A percentile compares a stretch with the other conserved stretches of the same genome.
Conservation (phyloP, 2,113 vertebrate genomes). For the Odocoileus virginianus region DNA sequence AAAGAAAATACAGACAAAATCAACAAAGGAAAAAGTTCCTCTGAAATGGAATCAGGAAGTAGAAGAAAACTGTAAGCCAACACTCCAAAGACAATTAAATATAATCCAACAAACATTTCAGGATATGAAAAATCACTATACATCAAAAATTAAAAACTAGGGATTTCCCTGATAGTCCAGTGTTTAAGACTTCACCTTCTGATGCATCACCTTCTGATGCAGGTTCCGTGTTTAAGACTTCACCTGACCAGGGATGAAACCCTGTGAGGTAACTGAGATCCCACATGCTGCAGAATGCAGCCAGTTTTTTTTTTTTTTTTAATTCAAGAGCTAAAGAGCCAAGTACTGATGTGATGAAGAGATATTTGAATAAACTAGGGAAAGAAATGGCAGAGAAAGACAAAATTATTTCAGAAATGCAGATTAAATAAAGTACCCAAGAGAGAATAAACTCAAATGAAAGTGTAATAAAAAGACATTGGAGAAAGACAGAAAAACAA, state of each 20-base stretch:
- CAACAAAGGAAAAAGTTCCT: not conserved
- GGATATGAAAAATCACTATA: not conserved
- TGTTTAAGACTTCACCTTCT: not conserved
- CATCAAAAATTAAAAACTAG: not conserved
- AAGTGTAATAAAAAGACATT: not conserved
- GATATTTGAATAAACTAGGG: not conserved
- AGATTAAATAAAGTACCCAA: not conserved
- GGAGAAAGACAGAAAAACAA: not conserved
- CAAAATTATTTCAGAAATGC: not conserved
- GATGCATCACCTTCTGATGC: not conserved
- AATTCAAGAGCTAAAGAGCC: not conserved
- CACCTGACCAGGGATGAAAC: not conserved
- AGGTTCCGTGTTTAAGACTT: not conserved
- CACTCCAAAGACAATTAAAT: not conserved
- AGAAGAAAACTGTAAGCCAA: not conserved
- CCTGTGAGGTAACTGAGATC: not conserved
- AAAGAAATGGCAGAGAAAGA: not conserved
- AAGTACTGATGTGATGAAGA: not conserved
- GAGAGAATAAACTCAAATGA: not conserved
- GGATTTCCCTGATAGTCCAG: not conserved
- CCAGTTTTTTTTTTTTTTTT: not conserved
- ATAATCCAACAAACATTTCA: not conserved
- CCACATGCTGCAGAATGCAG: not conserved
- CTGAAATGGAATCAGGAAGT: not conserved
- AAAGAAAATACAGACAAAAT: not conserved